phyloP scores from a whole-genome alignment of 2,113 vertebrate genomes.

The Diglossa brunneiventris region DNA sequence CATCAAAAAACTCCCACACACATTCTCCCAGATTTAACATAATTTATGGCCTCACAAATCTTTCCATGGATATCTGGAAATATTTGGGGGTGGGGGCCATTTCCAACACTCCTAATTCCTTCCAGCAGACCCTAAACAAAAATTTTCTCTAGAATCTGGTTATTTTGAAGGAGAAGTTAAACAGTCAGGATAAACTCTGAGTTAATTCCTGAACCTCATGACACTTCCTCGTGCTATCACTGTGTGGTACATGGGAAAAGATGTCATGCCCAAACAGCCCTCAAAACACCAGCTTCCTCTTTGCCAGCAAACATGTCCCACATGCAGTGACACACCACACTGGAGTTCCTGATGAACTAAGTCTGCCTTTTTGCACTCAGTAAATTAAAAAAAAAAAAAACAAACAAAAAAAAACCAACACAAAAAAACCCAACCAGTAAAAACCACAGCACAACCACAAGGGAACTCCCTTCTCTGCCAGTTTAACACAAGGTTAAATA shows the following conservation, averaged over 20 bases:
- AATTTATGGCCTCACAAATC: not conserved
- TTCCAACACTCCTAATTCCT: not conserved
- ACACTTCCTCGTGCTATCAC: not conserved
- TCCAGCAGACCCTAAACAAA: not conserved
- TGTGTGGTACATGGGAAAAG: not conserved
- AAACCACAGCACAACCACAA: constrained; percentile 14
- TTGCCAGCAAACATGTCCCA: not conserved
- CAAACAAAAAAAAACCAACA: not conserved
- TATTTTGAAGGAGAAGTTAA: not conserved
- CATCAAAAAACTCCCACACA: not conserved
- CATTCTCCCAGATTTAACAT: not conserved
- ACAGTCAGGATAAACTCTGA: not conserved
- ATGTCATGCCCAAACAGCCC: not conserved
- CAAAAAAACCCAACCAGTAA: not conserved
- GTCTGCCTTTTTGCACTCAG: not conserved
- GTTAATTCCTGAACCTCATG: not conserved
- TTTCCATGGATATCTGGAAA: not conserved
- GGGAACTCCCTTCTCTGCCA: constrained; percentile 19
- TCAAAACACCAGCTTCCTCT: not conserved
- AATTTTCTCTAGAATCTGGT: not conserved
- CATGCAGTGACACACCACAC: not conserved
- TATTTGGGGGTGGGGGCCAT: not conserved
- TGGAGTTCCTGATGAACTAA: not conserved
- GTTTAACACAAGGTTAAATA: not conserved
- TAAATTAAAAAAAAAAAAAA: no score